Conservation (phyloP, 2,797 vertebrate genomes). For the Centroberyx gerrardi region DNA sequence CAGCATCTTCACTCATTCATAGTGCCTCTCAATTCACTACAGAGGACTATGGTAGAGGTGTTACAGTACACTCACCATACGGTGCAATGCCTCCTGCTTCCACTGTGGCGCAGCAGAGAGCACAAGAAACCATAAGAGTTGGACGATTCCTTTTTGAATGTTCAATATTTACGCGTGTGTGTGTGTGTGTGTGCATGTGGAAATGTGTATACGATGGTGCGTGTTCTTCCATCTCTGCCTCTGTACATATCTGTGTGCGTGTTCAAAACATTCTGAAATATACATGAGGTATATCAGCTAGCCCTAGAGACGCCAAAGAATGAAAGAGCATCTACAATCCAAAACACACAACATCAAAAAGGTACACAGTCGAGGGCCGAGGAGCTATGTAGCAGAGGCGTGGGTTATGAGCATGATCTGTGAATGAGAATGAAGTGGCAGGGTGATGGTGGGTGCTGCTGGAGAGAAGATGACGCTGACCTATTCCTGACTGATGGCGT, state of each 20-base stretch:
- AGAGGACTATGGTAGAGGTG: conserved; percentile 42
- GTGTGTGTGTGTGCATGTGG: background rate
- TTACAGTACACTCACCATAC: conserved; percentile 85
- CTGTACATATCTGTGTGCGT: conserved; percentile 47
- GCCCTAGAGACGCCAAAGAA: conserved; percentile 59
- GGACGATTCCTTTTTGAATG: conserved; percentile 43
- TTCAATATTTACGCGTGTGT: conserved; percentile 49
- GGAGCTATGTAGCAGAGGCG: conserved; percentile 53
- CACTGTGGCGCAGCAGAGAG: conserved; percentile 86
- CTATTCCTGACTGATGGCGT: conserved; percentile 89
- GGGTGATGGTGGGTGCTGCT: conserved; percentile 42
- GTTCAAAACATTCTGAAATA: conserved; percentile 76
- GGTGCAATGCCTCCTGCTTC: conserved; percentile 84
- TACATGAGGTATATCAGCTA: conserved; percentile 62
- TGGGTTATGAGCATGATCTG: conserved; percentile 45
- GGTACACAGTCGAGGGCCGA: conserved; percentile 65
- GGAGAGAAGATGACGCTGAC: conserved; percentile 81
- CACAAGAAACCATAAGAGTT: conserved; percentile 78
- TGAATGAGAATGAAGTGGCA: conserved; percentile 71
- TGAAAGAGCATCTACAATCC: conserved; percentile 76
- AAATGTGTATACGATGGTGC: conserved; percentile 25
- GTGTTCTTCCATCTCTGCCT: conserved; percentile 37
- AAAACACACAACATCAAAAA: conserved; percentile 76
- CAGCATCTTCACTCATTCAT: conserved; percentile 29
- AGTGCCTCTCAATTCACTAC: conserved; percentile 43